These are phyloP conservation scores for Ornithoptera priamus DNA, from an alignment of 2,888 invertebrate genomes.

Conservation along the genomic window DNA sequence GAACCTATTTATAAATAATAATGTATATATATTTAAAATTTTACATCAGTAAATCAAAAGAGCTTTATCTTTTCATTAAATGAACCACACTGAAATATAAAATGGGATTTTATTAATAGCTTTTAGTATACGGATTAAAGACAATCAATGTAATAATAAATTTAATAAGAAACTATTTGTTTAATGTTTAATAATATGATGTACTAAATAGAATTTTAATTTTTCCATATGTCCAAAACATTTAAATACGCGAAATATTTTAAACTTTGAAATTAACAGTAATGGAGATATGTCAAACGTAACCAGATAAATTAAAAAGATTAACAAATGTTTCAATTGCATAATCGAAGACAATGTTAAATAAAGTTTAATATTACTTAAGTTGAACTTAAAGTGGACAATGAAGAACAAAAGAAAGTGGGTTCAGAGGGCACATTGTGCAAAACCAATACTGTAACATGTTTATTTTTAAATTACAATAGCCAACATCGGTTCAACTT, in stretches of 20 bases:
- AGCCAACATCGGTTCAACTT: constrained; percentile 56
- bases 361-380: constrained; percentile 4
- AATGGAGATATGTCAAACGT: neutral
- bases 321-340: neutral
- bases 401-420: constrained; percentile 34
- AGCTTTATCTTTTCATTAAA: too few species aligned
- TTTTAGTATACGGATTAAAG: too few species aligned
- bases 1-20: too few species aligned
- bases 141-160: neutral
- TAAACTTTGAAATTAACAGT: neutral
- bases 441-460: constrained; percentile 34
- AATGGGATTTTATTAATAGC: too few species aligned
- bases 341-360: neutral
- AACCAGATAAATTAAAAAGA: neutral
- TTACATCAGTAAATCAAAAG: too few species aligned
- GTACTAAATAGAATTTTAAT: neutral
- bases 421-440: constrained; percentile 36
- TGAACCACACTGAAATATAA: too few species aligned
- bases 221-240: neutral
- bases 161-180: neutral
- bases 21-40: too few species aligned
- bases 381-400: constrained; percentile 13
- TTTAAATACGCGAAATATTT: neutral
- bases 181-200: too few species aligned
- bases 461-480: constrained; percentile 42